Evolutionary conservation across 2,113 vertebrate species (phyloP), one percentile per base, ranked within the genome.

Genomic region (Crocuta crocuta): DNA sequence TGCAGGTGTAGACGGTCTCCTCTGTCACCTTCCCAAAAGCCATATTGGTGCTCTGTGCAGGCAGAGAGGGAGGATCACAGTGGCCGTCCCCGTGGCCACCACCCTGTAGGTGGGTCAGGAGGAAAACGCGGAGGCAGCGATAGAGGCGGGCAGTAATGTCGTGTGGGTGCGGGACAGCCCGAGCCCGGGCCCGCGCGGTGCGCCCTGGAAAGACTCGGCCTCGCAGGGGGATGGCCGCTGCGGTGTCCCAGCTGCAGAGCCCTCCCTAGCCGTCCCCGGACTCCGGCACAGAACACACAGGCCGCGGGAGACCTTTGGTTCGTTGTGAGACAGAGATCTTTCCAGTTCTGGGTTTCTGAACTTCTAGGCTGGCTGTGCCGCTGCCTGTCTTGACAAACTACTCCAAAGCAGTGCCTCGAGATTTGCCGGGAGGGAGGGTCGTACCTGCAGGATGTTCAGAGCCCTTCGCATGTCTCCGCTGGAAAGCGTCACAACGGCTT

Each of bases 401-500:
- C 35, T 5, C 53, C 4, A 3, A 39, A 84, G 50, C 65, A 45
- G 13, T 2, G 3, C 9, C 79, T 58, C 0, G 15, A 26, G 68
- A 10, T 2, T 2, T 15, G 65, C 71, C 23, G 5, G 0, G 5
- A 83, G 48, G 39, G 39, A 10, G 1, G 8, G 58, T 12, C 19
- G 0, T 97, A 99, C 99, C 99, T 99, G 99, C 97, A 99, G 94
- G 95, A 99, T 99, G 98, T 99, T 99, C 91, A 99, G 98, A 0
- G 99, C 99, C 97, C 99, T 98, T 84, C 99, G 99, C 99, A 99
- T 99, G 39, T 99, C 99, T 7, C 99, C 99, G 0, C 98, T 99
- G 0, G 99, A 99, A 80, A 99, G 99, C 0, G 99, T 99, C 92
- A 99, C 99, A 15, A 99, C 98, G 2, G 99, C 99, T 93, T 99